Evolutionary conservation across 1,140 invertebrate species (phyloP).

Genomic region (Gonioctena quinquepunctata): DNA sequence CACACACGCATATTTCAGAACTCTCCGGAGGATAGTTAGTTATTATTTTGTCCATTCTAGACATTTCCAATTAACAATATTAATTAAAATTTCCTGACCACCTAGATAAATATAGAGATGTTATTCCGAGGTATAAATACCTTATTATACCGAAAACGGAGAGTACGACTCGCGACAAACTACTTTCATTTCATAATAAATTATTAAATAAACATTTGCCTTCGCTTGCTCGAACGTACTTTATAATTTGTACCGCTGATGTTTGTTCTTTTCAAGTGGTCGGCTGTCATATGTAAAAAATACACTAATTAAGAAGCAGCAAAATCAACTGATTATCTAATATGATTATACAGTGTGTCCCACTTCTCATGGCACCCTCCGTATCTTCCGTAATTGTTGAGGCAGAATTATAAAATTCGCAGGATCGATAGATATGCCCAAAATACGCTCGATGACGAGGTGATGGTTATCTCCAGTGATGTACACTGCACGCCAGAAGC

Average conservation of each 20-base stretch:
- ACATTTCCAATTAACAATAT: constrained; percentile 45
- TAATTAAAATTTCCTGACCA: constrained; percentile 44
- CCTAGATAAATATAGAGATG: constrained; percentile 42
- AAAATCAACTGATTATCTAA: no score
- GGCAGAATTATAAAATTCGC: no score
- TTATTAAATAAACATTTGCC: constrained; percentile 37
- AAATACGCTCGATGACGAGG: no score
- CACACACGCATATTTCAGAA: constrained; percentile 32
- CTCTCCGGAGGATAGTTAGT: constrained; percentile 34
- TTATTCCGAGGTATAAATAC: constrained; percentile 20
- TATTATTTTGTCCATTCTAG: constrained; percentile 45
- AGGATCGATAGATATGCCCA: no score
- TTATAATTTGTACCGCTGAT: not conserved
- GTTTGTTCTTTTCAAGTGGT: not conserved
- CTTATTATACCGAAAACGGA: constrained; percentile 4
- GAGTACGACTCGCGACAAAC: constrained; percentile 17
- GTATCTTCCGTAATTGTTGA: no score
- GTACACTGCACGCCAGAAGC: no score
- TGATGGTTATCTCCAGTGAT: no score
- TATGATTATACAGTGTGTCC: no score
- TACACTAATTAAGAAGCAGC: no score
- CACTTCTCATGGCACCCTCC: no score
- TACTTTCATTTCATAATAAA: constrained; percentile 38
- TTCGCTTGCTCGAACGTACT: constrained; percentile 1
- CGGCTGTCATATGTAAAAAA: no score